Conservation (phyloP, 2,797 vertebrate species). For the Esox lucius region DNA sequence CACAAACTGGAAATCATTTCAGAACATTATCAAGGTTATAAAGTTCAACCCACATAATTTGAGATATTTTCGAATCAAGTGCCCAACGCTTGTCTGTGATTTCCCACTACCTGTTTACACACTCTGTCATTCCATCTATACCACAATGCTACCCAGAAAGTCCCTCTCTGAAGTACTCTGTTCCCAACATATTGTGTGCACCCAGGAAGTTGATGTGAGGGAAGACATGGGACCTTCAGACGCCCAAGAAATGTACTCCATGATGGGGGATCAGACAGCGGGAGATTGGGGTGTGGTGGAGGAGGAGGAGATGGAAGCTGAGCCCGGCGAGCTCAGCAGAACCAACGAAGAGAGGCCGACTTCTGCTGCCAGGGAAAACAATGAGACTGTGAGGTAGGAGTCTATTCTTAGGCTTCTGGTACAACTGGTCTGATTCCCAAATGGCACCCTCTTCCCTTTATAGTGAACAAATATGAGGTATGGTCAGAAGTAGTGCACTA, state of each 20-base stretch:
- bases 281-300: conserved; percentile 39
- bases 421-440: conserved; percentile 11
- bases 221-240: conserved; percentile 16
- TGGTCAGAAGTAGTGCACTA: not conserved
- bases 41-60: not conserved
- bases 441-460: not conserved
- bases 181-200: conserved; percentile 5
- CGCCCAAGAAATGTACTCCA: conserved; percentile 35
- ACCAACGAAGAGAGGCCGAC: conserved; percentile 26
- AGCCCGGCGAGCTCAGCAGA: conserved; percentile 31
- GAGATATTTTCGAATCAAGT: not conserved
- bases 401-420: conserved; percentile 54
- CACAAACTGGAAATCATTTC: conserved; percentile 5
- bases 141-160: not conserved
- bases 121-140: not conserved
- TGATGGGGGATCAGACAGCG: conserved; percentile 24
- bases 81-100: not conserved
- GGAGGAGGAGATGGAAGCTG: conserved; percentile 26
- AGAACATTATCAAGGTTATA: not conserved
- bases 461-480: not conserved
- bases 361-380: conserved; percentile 48
- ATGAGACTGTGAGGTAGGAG: conserved; percentile 63
- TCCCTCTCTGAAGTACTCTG: not conserved
- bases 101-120: not conserved
- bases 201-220: conserved; percentile 19